Evolutionary conservation across 2,797 vertebrate genomes (phyloP), one percentile per base, ranked within the genome.

Genomic region (Alcedo atthis): DNA sequence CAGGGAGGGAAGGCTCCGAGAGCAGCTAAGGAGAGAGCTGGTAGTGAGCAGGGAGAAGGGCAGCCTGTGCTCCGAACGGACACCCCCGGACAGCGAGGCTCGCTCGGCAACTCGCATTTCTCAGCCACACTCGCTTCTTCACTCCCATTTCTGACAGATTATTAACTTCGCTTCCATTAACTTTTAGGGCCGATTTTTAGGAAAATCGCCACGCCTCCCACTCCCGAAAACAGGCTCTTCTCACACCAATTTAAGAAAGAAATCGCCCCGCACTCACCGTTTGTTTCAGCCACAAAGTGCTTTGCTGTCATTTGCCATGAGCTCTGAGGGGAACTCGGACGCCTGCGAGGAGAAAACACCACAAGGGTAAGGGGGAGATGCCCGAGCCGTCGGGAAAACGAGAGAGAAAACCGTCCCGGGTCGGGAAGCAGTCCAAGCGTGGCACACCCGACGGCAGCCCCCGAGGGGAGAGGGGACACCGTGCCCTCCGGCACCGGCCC

Each of bases 301-400:
- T 98, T 99, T 98, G 98, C 98, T 99, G 98, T 99, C 99, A 96
- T 98, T 98, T 93, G 99, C 98, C 98, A 98, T 97, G 96, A 99
- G 98, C 97, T 99, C 99, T 97, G 99, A 98, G 79, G 98, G 98
- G 95, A 99, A 99, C 97, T 99, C 99, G 90, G 99, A 98, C 91
- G 99, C 99, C 99, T 99, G 98, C 53, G 97, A 68, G 26, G 26
- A 91, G 70, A 76, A 40, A 49, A 40, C 12, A 46, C 77, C 96
- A 89, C 57, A 58, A 43, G 24, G n/a, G 43, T 80, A 12, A 86
- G 87, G 54, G 35, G 11, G 26, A 68, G 45, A 24, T 1, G 46
- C 15, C 57, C 81, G 28, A 61, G 20, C 46, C 4, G n/a, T 4
- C 8, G 8, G 70, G 81, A 25, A 13, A 28, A 40, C 42, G 7